phyloP scores from a whole-genome alignment of 2,113 vertebrate species.

The Promerops cafer region DNA sequence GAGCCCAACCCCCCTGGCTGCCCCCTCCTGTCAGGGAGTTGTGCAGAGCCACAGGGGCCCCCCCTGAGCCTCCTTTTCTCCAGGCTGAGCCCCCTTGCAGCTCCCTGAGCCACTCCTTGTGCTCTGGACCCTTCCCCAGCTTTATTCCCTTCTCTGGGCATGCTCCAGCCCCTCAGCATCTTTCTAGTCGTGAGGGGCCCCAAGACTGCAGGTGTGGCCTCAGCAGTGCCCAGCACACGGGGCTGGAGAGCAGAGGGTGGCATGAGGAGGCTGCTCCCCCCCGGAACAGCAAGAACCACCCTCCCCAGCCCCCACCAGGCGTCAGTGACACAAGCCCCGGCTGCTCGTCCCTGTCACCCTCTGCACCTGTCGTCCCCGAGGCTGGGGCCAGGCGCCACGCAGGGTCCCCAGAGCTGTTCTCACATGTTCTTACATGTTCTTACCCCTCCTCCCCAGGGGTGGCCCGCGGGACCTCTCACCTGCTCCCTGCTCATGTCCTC shows the following conservation, averaged over 20 bases:
- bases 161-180: fast-evolving
- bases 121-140: background rate
- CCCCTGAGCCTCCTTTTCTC: background rate
- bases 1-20: fast-evolving
- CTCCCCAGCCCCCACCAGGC: background rate
- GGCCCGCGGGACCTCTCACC: conserved; percentile 65
- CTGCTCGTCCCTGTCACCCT: background rate
- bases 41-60: fast-evolving
- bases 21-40: background rate
- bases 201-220: background rate
- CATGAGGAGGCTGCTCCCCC: background rate
- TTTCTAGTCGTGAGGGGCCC: fast-evolving
- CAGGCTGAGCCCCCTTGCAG: background rate
- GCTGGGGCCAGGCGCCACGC: background rate
- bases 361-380: background rate
- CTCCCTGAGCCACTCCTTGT: background rate
- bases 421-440: background rate
- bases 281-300: background rate
- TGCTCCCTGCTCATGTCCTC: conserved; percentile 86
- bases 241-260: background rate
- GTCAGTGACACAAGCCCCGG: background rate
- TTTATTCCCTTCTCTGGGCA: fast-evolving
- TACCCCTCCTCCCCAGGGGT: fast-evolving
- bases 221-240: background rate
- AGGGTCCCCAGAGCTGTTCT: background rate